phyloP scores from a whole-genome alignment of 2,797 vertebrate genomes.

The Enteromius trimaculatus region DNA sequence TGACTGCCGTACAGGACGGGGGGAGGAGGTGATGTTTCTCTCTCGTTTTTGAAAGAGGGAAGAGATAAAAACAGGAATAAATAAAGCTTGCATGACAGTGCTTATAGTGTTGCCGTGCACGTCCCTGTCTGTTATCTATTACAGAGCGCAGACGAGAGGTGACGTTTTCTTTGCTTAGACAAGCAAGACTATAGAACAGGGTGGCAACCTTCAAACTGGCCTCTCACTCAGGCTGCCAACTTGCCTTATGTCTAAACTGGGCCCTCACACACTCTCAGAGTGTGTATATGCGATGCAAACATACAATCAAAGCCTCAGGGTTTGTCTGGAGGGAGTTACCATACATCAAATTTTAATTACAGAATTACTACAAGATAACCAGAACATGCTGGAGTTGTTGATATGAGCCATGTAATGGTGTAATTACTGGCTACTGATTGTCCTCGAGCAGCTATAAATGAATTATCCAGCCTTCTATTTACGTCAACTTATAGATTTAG shows the following conservation, averaged over 20 bases:
- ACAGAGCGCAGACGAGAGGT: constrained; percentile 77
- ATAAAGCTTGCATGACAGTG: constrained; percentile 45
- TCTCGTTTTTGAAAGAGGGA: constrained; percentile 36
- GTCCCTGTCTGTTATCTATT: constrained; percentile 80
- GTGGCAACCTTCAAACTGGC: constrained; percentile 81
- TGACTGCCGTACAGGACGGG: constrained; percentile 28
- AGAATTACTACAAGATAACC: constrained; percentile 39
- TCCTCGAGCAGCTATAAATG: constrained; percentile 46
- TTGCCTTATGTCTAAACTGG: constrained; percentile 69
- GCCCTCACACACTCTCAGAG: constrained; percentile 63
- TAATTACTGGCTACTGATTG: constrained; percentile 51
- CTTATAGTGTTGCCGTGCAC: constrained; percentile 76
- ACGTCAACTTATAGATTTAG: constrained; percentile 49
- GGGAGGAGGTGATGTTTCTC: not conserved
- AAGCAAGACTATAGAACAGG: constrained; percentile 80
- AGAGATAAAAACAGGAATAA: constrained; percentile 42
- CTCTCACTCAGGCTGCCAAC: constrained; percentile 75
- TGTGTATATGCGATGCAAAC: not conserved
- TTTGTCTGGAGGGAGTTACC: constrained; percentile 59
- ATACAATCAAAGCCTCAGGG: constrained; percentile 51
- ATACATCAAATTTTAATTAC: constrained; percentile 51
- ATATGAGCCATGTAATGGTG: constrained; percentile 44
- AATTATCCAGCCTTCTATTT: constrained; percentile 51
- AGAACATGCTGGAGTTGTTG: constrained; percentile 43
- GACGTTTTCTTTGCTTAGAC: constrained; percentile 83